phyloP scores from a whole-genome alignment of 1,140 invertebrate species.

The Octopus sinensis region DNA sequence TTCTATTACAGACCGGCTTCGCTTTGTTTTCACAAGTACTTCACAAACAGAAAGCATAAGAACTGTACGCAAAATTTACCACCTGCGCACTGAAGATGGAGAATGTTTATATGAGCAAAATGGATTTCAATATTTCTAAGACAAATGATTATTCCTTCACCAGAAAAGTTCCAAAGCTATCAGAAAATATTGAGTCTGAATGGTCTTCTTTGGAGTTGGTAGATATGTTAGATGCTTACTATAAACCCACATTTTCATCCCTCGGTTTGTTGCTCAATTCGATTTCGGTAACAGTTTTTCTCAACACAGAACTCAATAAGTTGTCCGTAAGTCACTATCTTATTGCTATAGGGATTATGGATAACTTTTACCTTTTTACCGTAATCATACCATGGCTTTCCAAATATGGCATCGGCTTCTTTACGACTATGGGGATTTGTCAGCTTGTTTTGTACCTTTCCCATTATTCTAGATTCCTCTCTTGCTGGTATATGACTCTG shows the following conservation, averaged over 20 bases:
- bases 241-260: not conserved
- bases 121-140: too few species aligned
- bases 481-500: slow-evolving; percentile 4
- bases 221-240: not conserved
- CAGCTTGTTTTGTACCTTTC: slow-evolving; percentile 29
- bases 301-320: slow-evolving; percentile 22
- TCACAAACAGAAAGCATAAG: too few species aligned
- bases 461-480: slow-evolving; percentile 24
- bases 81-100: too few species aligned
- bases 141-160: too few species aligned
- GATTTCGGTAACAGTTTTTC: slow-evolving; percentile 15
- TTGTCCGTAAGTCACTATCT: slow-evolving; percentile 31
- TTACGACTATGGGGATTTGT: slow-evolving; percentile 31
- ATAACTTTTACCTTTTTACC: slow-evolving; percentile 25
- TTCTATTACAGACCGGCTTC: too few species aligned
- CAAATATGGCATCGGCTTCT: slow-evolving; percentile 19
- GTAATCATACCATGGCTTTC: slow-evolving; percentile 27
- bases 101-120: too few species aligned
- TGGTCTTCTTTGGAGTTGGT: not conserved
- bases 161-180: too few species aligned
- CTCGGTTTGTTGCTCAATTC: slow-evolving; percentile 8
- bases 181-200: too few species aligned
- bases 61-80: too few species aligned
- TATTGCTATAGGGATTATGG: slow-evolving; percentile 28
- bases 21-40: too few species aligned